phyloP scores from a whole-genome alignment of 2,888 invertebrate genomes.

The Ctenicera cuprea region DNA sequence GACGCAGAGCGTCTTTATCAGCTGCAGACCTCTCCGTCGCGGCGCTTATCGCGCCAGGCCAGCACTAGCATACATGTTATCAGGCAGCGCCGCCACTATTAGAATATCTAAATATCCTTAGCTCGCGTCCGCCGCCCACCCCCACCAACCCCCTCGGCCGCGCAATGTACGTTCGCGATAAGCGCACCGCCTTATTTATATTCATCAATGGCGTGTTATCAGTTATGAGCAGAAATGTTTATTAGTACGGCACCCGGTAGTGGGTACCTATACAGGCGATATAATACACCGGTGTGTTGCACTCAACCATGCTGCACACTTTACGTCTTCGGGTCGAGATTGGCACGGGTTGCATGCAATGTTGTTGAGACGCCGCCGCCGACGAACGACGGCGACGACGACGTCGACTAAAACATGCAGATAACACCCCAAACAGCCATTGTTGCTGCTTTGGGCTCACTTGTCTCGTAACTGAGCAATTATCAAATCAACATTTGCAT shows the following conservation, averaged over 20 bases:
- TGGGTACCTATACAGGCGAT: constrained; percentile 49
- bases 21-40: constrained; percentile 69
- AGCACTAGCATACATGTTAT: constrained; percentile 72
- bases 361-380: neutral
- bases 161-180: constrained; percentile 70
- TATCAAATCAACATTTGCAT: constrained; percentile 34
- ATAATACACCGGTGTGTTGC: constrained; percentile 51
- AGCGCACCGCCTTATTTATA: constrained; percentile 71
- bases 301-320: constrained; percentile 49
- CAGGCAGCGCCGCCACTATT: constrained; percentile 72
- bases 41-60: constrained; percentile 71
- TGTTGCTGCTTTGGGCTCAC: constrained; percentile 35
- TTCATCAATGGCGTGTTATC: constrained; percentile 72
- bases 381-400: constrained; percentile 39
- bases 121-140: constrained; percentile 63
- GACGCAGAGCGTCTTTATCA: constrained; percentile 72
- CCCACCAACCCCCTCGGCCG: constrained; percentile 59
- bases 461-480: constrained; percentile 27
- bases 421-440: constrained; percentile 30
- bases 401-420: constrained; percentile 30
- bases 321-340: constrained; percentile 48
- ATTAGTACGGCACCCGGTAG: constrained; percentile 62
- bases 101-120: constrained; percentile 73
- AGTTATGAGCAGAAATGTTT: constrained; percentile 72
- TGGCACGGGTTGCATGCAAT: constrained; percentile 40